Base-by-base conservation (phyloP, 2,113 vertebrate species). In the Brachypodius melanocephalos region DNA sequence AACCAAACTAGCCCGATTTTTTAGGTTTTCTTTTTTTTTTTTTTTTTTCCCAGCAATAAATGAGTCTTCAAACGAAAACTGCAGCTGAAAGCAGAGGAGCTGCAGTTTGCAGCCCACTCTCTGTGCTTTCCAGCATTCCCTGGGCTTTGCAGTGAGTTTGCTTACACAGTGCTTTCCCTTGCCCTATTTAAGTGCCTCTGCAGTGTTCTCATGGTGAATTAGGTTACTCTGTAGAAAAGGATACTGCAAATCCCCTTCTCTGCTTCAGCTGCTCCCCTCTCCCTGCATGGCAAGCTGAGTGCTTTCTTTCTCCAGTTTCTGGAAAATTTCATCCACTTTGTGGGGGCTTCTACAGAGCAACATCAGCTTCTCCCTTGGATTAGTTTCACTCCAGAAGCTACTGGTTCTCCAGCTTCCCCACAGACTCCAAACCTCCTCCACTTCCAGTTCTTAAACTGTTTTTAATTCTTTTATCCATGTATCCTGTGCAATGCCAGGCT, bases 131-230 rank as follows among this genome's bases (percentile, higher is more conserved):
- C 67, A 43, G 28, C 79, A 55, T 43, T 95, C 74, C 78, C 75
- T 36, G 43, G 71, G 90, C 78, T 85, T 93, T 91, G 58, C 91
- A 89, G 90, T 19, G 28, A 83, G 81, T 78, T 82, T 92, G 85
- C 94, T 95, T 90, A 88, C 67, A 71, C 71, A 36, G 85, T 58
- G 59, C 71, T 95, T 96, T 93, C 68, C 48, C 85, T 67, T 83
- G 93, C 78, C 93, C 93, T 93, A 95, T 93, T 96, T 95, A 94
- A 93, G 18, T 40, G 71, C 71, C 75, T 91, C 91, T 91, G 94
- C 91, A 91, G 75, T 19, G 21, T 55, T 62, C 75, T 96, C 55
- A 15, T 38, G 72, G 43, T 71, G 78, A 91, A 93, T 95, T 94
- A 91, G 43, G 74, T 91, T 96, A 88, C 59, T 67, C 69, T 62